Conservation (phyloP, 2,797 vertebrate genomes). For the Oophaga sylvatica region DNA sequence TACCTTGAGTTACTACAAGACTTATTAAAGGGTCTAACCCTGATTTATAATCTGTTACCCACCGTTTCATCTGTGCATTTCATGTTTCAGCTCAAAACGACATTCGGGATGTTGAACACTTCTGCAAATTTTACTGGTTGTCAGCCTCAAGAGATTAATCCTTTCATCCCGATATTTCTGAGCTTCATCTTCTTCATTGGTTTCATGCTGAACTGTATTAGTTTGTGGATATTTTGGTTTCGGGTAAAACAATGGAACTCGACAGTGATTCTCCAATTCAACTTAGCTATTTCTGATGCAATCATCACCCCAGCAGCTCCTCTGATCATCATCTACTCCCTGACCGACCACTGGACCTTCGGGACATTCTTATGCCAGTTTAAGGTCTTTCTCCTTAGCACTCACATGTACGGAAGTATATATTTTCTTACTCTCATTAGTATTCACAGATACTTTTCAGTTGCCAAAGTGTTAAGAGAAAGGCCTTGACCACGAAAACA, state of each 20-base stretch:
- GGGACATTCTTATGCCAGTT: slow-evolving; percentile 72
- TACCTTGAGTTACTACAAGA: background rate
- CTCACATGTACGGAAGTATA: slow-evolving; percentile 74
- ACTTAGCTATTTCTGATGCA: slow-evolving; percentile 74
- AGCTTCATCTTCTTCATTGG: slow-evolving; percentile 71
- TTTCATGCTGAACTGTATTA: slow-evolving; percentile 71
- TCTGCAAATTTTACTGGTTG: slow-evolving; percentile 3
- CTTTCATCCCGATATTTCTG: slow-evolving; percentile 64
- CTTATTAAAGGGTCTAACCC: background rate
- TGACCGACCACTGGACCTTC: slow-evolving; percentile 68
- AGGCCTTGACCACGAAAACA: slow-evolving; percentile 67
- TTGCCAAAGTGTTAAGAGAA: slow-evolving; percentile 69
- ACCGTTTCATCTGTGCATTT: background rate
- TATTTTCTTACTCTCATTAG: slow-evolving; percentile 77
- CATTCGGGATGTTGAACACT: slow-evolving; percentile 19
- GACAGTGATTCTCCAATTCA: slow-evolving; percentile 75
- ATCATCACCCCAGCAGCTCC: slow-evolving; percentile 69
- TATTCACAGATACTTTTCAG: slow-evolving; percentile 70
- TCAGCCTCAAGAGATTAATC: background rate
- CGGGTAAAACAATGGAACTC: slow-evolving; percentile 70
- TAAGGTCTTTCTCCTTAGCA: slow-evolving; percentile 69
- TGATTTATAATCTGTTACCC: background rate
- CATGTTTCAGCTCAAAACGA: background rate
- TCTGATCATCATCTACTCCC: slow-evolving; percentile 70
- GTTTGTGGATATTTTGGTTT: slow-evolving; percentile 76